Evolutionary conservation across 2,113 vertebrate species (phyloP), one percentile per base, ranked within the genome.

Genomic region (Mellivora capensis): DNA sequence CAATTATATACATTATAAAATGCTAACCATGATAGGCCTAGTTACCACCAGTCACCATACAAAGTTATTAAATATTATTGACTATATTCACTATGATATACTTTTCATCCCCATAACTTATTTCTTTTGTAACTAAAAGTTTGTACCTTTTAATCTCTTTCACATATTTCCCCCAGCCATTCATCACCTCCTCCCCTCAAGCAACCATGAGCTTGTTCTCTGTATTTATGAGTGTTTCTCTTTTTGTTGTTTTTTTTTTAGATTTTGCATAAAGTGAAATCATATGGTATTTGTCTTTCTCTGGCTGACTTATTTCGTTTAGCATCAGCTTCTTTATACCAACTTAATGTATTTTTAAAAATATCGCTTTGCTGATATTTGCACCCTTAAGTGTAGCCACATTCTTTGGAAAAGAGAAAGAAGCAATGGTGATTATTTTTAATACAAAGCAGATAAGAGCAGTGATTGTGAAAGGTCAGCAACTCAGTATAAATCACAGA

Each of bases 391-490:
- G 34, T 80, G 27, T 88, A 64, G 67, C 76, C 42, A 81, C 18
- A 74, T 64, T 59, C 17, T 92, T 90, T 94, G 44, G 72, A 62
- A 93, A 95, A 92, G 14, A 67, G 89, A 93, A 47, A 94, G 42
- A 62, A 86, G 57, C 72, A 94, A 80, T 31, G 17, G 39, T 88
- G 59, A 72, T 47, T 84, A 67, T 64, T 97, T 79, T 62, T 13
- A 84, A 47, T 29, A 82, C 3, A 94, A 87, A 95, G 37, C 44
- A 88, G 57, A 81, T 79, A 76, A 37, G 29, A 62, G 39, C 42
- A 85, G 84, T 69, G 76, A 87, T 34, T 59, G 15, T 81, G 59
- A 52, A 29, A 74, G 59, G 17, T 82, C 47, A 91, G 44, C 76
- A 93, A 85, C 37, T 96, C 71, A n/a, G 7, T 77, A 39, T 82